A percentile compares a stretch with the other conserved stretches of the same genome.
Evolutionary conservation across 92 coral and sea anemone genomes (phyloP).

Genomic region (Zoanthus sansibaricus): DNA sequence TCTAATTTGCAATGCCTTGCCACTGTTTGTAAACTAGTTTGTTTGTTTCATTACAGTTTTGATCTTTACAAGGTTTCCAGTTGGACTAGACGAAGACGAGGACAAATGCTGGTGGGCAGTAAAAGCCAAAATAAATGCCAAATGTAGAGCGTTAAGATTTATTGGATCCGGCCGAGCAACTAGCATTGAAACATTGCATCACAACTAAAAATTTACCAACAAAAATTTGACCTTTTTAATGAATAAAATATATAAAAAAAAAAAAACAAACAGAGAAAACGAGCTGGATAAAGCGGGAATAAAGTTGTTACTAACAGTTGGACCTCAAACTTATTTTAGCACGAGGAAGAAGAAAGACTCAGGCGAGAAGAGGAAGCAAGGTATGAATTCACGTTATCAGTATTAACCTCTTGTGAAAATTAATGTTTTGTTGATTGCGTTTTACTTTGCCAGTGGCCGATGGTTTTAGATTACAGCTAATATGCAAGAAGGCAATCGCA

Average conservation of each 20-base stretch:
- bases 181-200: not conserved
- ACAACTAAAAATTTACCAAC: not conserved
- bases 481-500: no score
- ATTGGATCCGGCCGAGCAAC: not conserved
- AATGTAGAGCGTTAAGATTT: slow-evolving; percentile 36
- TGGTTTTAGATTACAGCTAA: no score
- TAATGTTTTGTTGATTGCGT: no score
- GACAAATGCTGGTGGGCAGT: slow-evolving; percentile 38
- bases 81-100: slow-evolving; percentile 42
- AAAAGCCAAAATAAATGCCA: slow-evolving; percentile 47
- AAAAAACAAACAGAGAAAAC: not conserved
- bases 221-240: not conserved
- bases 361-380: slow-evolving; percentile 91
- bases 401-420: not conserved
- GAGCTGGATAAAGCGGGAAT: not conserved
- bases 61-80: slow-evolving; percentile 47
- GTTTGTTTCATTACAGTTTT: slow-evolving; percentile 42
- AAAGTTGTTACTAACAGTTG: not conserved
- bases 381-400: slow-evolving; percentile 45
- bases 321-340: slow-evolving; percentile 20
- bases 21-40: slow-evolving; percentile 1
- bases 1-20: not conserved
- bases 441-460: no score
- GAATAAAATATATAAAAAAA: no score
- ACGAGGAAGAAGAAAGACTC: slow-evolving; percentile 84